These are phyloP conservation scores for Rhaphigaster nebulosa DNA, from an alignment of 2,888 invertebrate species.

Conservation along the genomic window DNA sequence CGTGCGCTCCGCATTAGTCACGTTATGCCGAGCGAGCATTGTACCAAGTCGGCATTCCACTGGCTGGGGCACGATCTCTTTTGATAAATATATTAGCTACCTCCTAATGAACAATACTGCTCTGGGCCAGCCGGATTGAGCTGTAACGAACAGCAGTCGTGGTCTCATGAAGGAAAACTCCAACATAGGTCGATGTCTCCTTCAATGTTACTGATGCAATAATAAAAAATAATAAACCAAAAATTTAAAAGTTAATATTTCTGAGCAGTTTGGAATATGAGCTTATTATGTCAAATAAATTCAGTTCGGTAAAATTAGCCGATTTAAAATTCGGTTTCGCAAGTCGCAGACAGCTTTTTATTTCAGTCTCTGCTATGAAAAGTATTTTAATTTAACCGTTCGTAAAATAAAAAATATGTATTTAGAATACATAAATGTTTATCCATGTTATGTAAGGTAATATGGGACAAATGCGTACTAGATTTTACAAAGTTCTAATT, in stretches of 20 bases:
- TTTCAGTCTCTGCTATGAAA: background rate
- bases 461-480: no score
- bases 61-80: slow-evolving; percentile 29
- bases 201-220: background rate
- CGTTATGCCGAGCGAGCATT: slow-evolving; percentile 43
- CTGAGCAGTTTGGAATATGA: background rate
- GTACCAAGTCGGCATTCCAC: background rate
- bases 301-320: background rate
- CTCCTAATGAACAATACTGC: slow-evolving; percentile 48
- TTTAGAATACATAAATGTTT: no score
- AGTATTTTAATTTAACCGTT: no score
- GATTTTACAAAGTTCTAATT: no score
- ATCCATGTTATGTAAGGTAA: no score
- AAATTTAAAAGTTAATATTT: background rate
- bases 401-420: no score
- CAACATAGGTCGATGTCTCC: background rate
- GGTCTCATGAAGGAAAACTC: slow-evolving; percentile 1
- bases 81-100: slow-evolving; percentile 49
- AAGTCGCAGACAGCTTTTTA: background rate
- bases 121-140: slow-evolving; percentile 45
- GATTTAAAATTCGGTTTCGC: background rate
- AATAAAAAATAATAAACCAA: background rate
- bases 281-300: background rate
- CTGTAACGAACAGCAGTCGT: slow-evolving; percentile 22
- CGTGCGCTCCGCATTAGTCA: slow-evolving; percentile 55